Evolutionary conservation across 53 echinoderm and acorn worm species (phyloP).

Genomic region (Antedon mediterranea): DNA sequence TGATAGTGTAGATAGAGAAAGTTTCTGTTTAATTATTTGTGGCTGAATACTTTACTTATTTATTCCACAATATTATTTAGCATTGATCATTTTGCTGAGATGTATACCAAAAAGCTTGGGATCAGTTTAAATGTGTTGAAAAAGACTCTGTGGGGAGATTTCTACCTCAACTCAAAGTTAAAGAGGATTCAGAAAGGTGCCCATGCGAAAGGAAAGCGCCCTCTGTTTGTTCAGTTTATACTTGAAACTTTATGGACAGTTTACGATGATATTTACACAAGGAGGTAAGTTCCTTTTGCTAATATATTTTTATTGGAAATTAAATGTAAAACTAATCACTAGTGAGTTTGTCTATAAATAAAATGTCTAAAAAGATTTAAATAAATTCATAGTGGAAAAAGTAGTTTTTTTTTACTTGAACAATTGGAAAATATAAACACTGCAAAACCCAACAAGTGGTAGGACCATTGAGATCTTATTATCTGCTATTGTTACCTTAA

Average conservation of each 20-base stretch:
- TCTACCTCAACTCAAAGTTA: slow-evolving; percentile 69
- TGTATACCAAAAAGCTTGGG: slow-evolving; percentile 76
- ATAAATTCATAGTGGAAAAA: too few relatives aligned
- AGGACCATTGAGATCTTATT: too few relatives aligned
- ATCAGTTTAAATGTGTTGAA: slow-evolving; percentile 44
- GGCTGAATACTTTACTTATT: too few relatives aligned
- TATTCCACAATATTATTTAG: too few relatives aligned
- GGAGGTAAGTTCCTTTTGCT: slow-evolving; percentile 46
- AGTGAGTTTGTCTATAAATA: too few relatives aligned
- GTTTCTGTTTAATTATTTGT: too few relatives aligned
- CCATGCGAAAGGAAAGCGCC: slow-evolving; percentile 91
- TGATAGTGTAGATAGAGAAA: too few relatives aligned
- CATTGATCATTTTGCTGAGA: slow-evolving; percentile 81
- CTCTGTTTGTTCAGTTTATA: slow-evolving; percentile 93
- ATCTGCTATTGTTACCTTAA: too few relatives aligned
- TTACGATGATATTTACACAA: slow-evolving; percentile 64
- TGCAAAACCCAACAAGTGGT: too few relatives aligned
- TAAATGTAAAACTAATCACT: background rate
- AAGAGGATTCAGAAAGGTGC: slow-evolving; percentile 96
- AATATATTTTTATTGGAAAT: background rate
- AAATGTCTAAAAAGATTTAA: too few relatives aligned
- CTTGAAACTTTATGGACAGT: slow-evolving; percentile 89
- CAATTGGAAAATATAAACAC: too few relatives aligned
- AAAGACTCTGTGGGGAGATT: slow-evolving; percentile 88
- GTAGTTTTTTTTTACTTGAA: too few relatives aligned